These are phyloP conservation scores for Anoura caudifer DNA, from an alignment of 2,113 vertebrate genomes.

Conservation along the genomic window DNA sequence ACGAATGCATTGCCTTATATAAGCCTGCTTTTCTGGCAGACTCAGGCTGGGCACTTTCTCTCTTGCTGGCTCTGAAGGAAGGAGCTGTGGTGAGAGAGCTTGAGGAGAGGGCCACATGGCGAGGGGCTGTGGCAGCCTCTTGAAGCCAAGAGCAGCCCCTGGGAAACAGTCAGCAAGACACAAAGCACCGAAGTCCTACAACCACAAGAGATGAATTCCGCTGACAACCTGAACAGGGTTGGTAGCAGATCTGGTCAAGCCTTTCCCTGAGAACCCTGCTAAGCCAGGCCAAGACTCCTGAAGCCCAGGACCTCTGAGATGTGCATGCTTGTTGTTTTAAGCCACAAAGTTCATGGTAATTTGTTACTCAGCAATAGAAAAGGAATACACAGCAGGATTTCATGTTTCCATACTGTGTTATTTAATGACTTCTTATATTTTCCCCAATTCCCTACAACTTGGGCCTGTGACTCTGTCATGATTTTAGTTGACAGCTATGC, in stretches of 20 bases:
- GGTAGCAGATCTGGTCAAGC: not conserved
- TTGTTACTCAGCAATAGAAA: not conserved
- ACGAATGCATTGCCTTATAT: no score
- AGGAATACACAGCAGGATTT: not conserved
- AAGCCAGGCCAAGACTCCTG: not conserved
- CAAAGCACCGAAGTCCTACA: not conserved
- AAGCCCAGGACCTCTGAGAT: not conserved
- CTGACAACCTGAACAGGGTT: not conserved
- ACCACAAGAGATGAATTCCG: not conserved
- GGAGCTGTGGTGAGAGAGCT: not conserved
- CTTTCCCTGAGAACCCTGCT: not conserved
- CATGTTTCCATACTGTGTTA: not conserved
- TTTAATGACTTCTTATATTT: not conserved
- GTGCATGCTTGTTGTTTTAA: not conserved
- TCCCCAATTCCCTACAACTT: not conserved
- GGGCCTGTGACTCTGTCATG: not conserved
- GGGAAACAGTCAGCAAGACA: not conserved
- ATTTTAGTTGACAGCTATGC: not conserved
- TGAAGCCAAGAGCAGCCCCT: not conserved
- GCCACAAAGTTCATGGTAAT: not conserved
- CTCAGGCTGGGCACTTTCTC: not conserved
- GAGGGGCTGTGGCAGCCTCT: not conserved
- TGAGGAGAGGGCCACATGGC: no score
- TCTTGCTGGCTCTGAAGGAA: not conserved
- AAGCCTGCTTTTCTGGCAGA: no score